Conservation (phyloP, 2,888 invertebrate species). For the Luffia ferchaultella region DNA sequence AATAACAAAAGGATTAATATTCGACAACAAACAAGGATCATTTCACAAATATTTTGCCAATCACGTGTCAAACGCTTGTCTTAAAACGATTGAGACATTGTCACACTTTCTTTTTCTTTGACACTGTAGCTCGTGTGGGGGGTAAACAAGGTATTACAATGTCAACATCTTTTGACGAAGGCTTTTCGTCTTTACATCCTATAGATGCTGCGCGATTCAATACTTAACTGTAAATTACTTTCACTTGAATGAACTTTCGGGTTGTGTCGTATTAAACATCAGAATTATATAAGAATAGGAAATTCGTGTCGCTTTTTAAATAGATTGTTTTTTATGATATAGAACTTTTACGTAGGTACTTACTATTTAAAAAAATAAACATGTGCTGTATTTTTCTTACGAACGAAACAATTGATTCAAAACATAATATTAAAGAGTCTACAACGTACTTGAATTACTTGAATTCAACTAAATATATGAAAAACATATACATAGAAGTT, state of each 20-base stretch:
- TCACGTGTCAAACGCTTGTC: slow-evolving; percentile 53
- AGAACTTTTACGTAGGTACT: too few species aligned
- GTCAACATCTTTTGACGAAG: slow-evolving; percentile 38
- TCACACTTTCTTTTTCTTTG: slow-evolving; percentile 38
- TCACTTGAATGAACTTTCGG: not conserved
- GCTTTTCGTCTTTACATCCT: slow-evolving; percentile 26
- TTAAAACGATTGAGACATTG: slow-evolving; percentile 26
- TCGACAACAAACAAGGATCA: slow-evolving; percentile 28
- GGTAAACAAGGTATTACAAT: slow-evolving; percentile 35
- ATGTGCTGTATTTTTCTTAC: too few species aligned
- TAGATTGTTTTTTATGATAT: too few species aligned
- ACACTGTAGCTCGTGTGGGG: slow-evolving; percentile 25
- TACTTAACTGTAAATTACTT: not conserved
- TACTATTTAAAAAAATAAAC: too few species aligned
- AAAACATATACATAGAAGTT: too few species aligned
- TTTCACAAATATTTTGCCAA: slow-evolving; percentile 55
- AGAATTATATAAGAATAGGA: not conserved
- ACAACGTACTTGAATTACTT: too few species aligned
- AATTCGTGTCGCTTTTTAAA: too few species aligned
- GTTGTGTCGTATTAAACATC: not conserved
- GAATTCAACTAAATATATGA: too few species aligned
- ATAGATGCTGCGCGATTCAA: slow-evolving; percentile 3
- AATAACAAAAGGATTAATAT: slow-evolving; percentile 28
- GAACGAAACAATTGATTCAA: too few species aligned
- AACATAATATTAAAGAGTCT: too few species aligned